phyloP scores from a whole-genome alignment of 2,888 invertebrate species.

The Lepidocyrtoides sp. region DNA sequence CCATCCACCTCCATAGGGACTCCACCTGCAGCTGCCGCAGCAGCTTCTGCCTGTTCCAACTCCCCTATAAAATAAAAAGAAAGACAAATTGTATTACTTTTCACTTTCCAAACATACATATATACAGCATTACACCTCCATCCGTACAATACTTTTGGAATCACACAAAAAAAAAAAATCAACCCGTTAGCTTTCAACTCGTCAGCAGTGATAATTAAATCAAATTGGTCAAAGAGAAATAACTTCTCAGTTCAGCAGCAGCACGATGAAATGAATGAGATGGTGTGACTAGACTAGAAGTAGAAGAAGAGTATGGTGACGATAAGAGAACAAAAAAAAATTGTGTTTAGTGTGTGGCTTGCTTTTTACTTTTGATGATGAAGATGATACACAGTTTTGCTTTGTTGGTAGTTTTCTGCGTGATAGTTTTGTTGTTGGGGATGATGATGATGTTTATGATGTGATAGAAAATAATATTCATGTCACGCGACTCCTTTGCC shows the following conservation, averaged over 20 bases:
- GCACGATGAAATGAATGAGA: not conserved
- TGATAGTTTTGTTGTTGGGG: not conserved
- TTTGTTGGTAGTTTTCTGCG: slow-evolving; percentile 42
- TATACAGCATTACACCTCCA: not conserved
- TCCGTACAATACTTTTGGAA: not conserved
- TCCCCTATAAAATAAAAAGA: slow-evolving; percentile 83
- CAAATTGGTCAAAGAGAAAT: slow-evolving; percentile 43
- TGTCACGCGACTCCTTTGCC: slow-evolving; percentile 72
- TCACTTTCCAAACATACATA: not conserved
- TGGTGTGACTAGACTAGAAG: slow-evolving; percentile 29
- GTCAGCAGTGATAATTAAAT: slow-evolving; percentile 69
- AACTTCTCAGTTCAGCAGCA: not conserved
- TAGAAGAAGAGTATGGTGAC: no score
- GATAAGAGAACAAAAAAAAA: no score
- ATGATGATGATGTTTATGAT: slow-evolving; percentile 27
- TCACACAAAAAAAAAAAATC: slow-evolving; percentile 7
- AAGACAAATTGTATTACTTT: slow-evolving; percentile 19
- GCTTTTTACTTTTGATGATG: slow-evolving; percentile 11
- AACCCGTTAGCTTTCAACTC: slow-evolving; percentile 61
- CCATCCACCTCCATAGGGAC: slow-evolving; percentile 72
- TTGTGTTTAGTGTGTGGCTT: no score
- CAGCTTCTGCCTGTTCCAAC: slow-evolving; percentile 83
- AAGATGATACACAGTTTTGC: not conserved
- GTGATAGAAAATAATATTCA: slow-evolving; percentile 73
- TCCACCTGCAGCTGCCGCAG: slow-evolving; percentile 69